Conservation (phyloP, 1,140 invertebrate species). For the Bombus fervidus region DNA sequence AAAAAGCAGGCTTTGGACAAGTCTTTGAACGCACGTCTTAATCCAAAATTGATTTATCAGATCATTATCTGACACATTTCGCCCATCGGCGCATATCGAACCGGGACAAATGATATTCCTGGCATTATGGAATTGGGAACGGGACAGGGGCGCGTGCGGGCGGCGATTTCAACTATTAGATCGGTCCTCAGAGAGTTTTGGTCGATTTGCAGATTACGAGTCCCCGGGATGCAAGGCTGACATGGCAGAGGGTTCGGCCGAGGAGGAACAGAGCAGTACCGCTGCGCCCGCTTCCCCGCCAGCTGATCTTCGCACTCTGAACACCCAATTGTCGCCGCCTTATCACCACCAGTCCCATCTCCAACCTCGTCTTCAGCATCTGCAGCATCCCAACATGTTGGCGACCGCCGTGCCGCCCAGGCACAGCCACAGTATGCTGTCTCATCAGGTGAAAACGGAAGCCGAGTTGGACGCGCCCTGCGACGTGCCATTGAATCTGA, state of each 20-base stretch:
- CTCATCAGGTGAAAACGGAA: conserved; percentile 80
- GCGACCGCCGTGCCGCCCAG: conserved; percentile 79
- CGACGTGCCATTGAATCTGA: conserved; percentile 81
- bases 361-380: conserved; percentile 76
- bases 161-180: conserved; percentile 63
- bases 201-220: conserved; percentile 77
- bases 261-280: conserved; percentile 83
- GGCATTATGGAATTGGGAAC: conserved; percentile 58
- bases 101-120: conserved; percentile 53
- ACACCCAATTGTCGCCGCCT: conserved; percentile 78
- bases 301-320: conserved; percentile 81
- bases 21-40: neutral
- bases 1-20: neutral
- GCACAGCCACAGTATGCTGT: conserved; percentile 79
- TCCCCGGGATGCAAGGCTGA: conserved; percentile 82
- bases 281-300: conserved; percentile 81
- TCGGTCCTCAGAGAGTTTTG: conserved; percentile 69
- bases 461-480: conserved; percentile 78
- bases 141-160: neutral
- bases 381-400: conserved; percentile 81
- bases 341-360: conserved; percentile 78
- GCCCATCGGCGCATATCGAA: conserved; percentile 5
- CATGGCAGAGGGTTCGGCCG: conserved; percentile 83
- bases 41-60: neutral
- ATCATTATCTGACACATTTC: no score